These are phyloP conservation scores for Cheilosia impressa DNA, from an alignment of 2,888 invertebrate genomes.

Conservation along the genomic window DNA sequence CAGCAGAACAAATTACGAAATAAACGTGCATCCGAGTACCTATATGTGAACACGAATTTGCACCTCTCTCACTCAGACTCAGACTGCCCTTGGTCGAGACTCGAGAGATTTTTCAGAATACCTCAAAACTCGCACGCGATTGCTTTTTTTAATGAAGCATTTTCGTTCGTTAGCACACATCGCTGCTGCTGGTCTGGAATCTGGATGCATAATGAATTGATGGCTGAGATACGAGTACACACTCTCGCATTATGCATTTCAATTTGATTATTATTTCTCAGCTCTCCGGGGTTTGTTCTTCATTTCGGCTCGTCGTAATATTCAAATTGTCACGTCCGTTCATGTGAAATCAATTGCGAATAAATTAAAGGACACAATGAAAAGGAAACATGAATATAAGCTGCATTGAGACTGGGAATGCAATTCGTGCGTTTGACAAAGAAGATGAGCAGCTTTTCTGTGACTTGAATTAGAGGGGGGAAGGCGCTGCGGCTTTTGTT, in stretches of 20 bases:
- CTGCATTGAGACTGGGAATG: not conserved
- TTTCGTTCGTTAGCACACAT: slow-evolving; percentile 67
- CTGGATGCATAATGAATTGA: slow-evolving; percentile 69
- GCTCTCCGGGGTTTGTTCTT: slow-evolving; percentile 16
- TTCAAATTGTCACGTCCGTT: slow-evolving; percentile 70
- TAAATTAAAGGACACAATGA: slow-evolving; percentile 61
- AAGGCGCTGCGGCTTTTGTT: too few species aligned
- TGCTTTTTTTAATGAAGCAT: slow-evolving; percentile 69
- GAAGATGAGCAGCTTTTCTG: not conserved
- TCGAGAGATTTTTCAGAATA: not conserved
- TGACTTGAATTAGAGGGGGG: too few species aligned
- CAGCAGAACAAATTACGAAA: slow-evolving; percentile 42
- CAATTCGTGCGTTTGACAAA: slow-evolving; percentile 30
- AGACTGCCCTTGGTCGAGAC: not conserved
- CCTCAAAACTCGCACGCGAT: slow-evolving; percentile 63
- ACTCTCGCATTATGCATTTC: slow-evolving; percentile 57
- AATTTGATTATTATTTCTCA: slow-evolving; percentile 55
- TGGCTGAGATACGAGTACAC: slow-evolving; percentile 33
- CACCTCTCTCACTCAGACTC: too few species aligned
- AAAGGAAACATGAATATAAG: not conserved
- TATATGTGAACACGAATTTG: slow-evolving; percentile 18
- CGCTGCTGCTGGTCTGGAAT: slow-evolving; percentile 25
- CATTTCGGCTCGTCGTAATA: slow-evolving; percentile 3
- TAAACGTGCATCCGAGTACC: slow-evolving; percentile 1
- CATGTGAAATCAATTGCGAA: slow-evolving; percentile 63